These are phyloP conservation scores for Panurus biarmicus DNA, from an alignment of 2,113 vertebrate genomes.

Conservation along the genomic window DNA sequence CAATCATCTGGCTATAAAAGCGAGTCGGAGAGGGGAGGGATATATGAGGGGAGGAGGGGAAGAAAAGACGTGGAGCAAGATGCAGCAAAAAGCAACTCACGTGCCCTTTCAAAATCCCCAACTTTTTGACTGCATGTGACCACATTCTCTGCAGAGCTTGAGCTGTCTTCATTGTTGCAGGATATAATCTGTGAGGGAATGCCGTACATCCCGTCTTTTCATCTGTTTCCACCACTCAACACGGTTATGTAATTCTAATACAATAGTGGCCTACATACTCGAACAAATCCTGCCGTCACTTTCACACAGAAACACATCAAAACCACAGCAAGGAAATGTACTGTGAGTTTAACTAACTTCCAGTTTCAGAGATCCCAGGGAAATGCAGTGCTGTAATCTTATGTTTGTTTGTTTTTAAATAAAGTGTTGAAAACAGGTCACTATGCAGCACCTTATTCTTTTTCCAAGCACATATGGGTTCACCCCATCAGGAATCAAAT, in stretches of 20 bases:
- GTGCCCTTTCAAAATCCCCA: conserved; percentile 83
- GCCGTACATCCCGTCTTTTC: conserved; percentile 58
- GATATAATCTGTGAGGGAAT: conserved; percentile 24
- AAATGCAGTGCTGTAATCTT: not conserved
- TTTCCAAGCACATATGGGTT: not conserved
- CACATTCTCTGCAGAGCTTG: conserved; percentile 84
- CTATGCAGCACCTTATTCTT: not conserved
- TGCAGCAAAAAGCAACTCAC: conserved; percentile 78
- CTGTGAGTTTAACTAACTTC: not conserved
- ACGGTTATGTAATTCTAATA: conserved; percentile 85
- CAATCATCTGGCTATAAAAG: not conserved
- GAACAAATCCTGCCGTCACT: conserved; percentile 81
- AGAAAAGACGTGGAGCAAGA: not conserved
- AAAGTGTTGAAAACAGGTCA: not conserved
- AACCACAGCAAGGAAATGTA: conserved; percentile 14
- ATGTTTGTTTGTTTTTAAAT: not conserved
- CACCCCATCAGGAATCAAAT: not conserved
- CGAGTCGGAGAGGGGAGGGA: not conserved
- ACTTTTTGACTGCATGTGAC: conserved; percentile 84
- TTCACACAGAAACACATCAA: conserved; percentile 65
- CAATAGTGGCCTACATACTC: conserved; percentile 93
- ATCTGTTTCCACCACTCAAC: conserved; percentile 74
- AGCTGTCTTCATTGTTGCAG: conserved; percentile 80
- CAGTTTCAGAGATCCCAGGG: not conserved
- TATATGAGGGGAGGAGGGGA: not conserved